Evolutionary conservation across 1,140 invertebrate species (phyloP), one percentile per base, ranked within the genome.

Genomic region (Diachasmimorpha longicaudata): DNA sequence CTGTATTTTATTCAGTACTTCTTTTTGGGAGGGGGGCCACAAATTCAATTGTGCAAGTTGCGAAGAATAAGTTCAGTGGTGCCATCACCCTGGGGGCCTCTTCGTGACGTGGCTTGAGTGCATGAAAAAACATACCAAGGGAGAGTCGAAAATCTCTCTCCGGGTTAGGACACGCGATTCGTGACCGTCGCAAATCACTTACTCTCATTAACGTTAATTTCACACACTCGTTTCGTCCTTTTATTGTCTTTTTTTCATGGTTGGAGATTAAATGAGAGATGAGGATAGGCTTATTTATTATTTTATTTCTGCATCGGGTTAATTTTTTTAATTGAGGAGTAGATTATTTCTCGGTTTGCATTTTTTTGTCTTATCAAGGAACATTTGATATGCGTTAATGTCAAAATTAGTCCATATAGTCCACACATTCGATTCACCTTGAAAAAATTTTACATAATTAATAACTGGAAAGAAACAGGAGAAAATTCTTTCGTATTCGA

Each of bases 131-230:
- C 58, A 58, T 3, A 58, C 19, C 52, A 16, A 10, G 58, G 48
- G 13, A 55, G 58, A 63, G 58, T 52, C 21, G 58, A 63, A 31
- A 63, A 31, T 25, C 6, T 63, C 58, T 23, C 23, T 23, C 13
- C 8, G 58, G 21, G 21, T 63, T 63, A 63, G 58, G 58, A 63
- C 58, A 63, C 58, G 58, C 58, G 21, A 63, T 63, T 63, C 58
- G 58, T 63, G 58, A 63, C 58, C 23, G 58, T 63, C 58, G 58
- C 58, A 63, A 63, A 63, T 63, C 58, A 63, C 58, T 63, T 63
- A 63, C 23, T 63, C 58, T 63, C 58, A 63, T 63, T 63, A 63
- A 25, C 21, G 58, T 63, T 63, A 63, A 63, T 63, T 63, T 63
- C 23, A 52, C 58, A 63, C 58, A 63, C 58, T 63, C 23, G 58